Percentiles rank a stretch among this genome's conserved stretches.
phyloP scores from a whole-genome alignment of 2,888 invertebrate genomes.

The Volucella zonaria region DNA sequence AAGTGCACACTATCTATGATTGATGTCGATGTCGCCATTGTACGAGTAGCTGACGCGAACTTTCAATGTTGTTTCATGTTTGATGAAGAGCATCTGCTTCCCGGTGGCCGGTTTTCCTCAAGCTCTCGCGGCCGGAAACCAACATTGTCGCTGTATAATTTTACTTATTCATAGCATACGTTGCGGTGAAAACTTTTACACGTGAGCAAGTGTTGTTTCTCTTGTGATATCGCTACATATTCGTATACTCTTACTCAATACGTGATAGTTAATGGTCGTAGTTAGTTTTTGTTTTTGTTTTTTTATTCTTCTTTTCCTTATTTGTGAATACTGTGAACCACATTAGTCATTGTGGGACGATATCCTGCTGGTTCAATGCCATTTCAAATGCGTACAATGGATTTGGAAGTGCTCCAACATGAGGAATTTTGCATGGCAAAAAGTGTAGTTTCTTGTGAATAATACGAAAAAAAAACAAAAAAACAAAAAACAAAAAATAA shows the following conservation, averaged over 20 bases:
- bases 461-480: too few species aligned
- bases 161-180: slow-evolving; percentile 53
- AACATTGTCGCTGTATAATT: slow-evolving; percentile 34
- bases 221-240: background rate
- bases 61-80: slow-evolving; percentile 35
- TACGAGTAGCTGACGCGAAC: slow-evolving; percentile 16
- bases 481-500: too few species aligned
- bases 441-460: too few species aligned
- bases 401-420: background rate
- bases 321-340: background rate
- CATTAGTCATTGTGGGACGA: slow-evolving; percentile 13
- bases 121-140: slow-evolving; percentile 37
- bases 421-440: too few species aligned
- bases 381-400: slow-evolving; percentile 2
- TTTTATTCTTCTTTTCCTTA: too few species aligned
- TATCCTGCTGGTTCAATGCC: slow-evolving; percentile 6
- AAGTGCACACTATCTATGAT: slow-evolving; percentile 32
- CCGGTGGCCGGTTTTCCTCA: slow-evolving; percentile 29
- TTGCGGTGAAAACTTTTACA: slow-evolving; percentile 20
- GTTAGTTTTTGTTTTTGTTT: slow-evolving; percentile 14
- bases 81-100: slow-evolving; percentile 48
- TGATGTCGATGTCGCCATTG: slow-evolving; percentile 22
- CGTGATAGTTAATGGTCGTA: slow-evolving; percentile 12
- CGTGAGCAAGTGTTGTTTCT: slow-evolving; percentile 19
- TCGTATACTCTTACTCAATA: background rate